Evolutionary conservation across 2,113 vertebrate genomes (phyloP), one percentile per base, ranked within the genome.

Genomic region (Nesogale talazaci): DNA sequence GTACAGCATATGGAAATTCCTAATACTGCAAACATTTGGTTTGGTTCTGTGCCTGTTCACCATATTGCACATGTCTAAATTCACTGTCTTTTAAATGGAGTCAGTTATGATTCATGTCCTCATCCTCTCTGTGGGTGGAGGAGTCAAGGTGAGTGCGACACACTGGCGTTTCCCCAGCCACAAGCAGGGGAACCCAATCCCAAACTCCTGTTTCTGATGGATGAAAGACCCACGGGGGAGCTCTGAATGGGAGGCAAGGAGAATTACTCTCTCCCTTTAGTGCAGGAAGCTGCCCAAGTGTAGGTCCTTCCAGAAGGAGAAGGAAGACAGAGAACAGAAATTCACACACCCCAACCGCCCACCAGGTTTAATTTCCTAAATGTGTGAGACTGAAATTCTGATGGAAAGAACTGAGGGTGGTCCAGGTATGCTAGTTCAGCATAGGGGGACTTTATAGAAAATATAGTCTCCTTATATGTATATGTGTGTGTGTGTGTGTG

Each of bases 21-120:
- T 96, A 91, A 94, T 93, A 94, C 95, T 91, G 93, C 94, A 97
- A 97, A 97, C 95, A 97, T 97, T 97, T 97, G 95, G 91, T 93
- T 97, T 97, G 97, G 97, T 95, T 88, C 94, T 52, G 93, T 96
- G 96, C 97, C 97, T 97, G 82, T 80, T 88, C 94, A 78, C 67
- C 91, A 63, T 88, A 95, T 94, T 96, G 94, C 76, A 77, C 93
- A 92, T 93, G 95, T 96, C 95, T 96, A 96, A 96, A 95, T 96
- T 92, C 96, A 95, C 95, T 86, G 79, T 94, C 94, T 94, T 92
- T 95, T 88, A 90, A 95, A 93, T n/a, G 81, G 89, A 77, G 34
- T 34, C 76, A 74, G 78, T 93, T 75, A 80, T 90, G 94, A 95
- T 93, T 97, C 95, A 96, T 72, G 82, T 36, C 42, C 40, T 46